Evolutionary conservation across 2,888 invertebrate genomes (phyloP).

Genomic region (Trilocha varians): DNA sequence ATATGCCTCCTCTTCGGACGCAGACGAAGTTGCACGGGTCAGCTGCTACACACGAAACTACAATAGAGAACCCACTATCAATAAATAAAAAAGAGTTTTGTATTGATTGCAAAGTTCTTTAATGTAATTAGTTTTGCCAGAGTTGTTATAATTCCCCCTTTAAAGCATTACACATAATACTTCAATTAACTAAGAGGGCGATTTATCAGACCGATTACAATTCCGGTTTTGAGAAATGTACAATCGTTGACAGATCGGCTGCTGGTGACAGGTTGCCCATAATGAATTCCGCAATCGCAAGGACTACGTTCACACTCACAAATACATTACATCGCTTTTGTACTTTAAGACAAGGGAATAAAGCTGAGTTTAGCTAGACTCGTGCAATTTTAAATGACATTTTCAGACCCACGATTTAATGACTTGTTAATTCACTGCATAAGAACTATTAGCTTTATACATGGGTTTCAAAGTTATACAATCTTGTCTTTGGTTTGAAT

Average conservation of each 20-base stretch:
- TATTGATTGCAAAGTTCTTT: too few species aligned
- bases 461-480: constrained; percentile 32
- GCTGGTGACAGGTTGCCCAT: constrained; percentile 26
- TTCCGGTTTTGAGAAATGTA: constrained; percentile 24
- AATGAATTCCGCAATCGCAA: constrained; percentile 35
- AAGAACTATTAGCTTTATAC: constrained; percentile 31
- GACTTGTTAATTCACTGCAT: constrained; percentile 33
- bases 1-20: too few species aligned
- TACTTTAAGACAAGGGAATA: constrained; percentile 10
- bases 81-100: too few species aligned
- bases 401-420: constrained; percentile 24
- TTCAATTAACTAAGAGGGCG: neutral
- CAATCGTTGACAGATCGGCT: constrained; percentile 30
- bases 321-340: constrained; percentile 6
- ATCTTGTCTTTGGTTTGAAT: constrained; percentile 17
- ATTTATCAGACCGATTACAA: constrained; percentile 10
- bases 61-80: too few species aligned
- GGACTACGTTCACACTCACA: constrained; percentile 18
- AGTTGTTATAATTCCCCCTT: too few species aligned
- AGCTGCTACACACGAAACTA: too few species aligned
- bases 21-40: too few species aligned
- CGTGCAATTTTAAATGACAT: constrained; percentile 5
- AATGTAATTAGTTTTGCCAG: too few species aligned
- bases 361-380: constrained; percentile 12
- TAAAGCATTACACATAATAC: neutral